A percentile compares a stretch with the other conserved stretches of the same genome.
Conservation (phyloP, 2,113 vertebrate genomes). For the Scatophagus argus region DNA sequence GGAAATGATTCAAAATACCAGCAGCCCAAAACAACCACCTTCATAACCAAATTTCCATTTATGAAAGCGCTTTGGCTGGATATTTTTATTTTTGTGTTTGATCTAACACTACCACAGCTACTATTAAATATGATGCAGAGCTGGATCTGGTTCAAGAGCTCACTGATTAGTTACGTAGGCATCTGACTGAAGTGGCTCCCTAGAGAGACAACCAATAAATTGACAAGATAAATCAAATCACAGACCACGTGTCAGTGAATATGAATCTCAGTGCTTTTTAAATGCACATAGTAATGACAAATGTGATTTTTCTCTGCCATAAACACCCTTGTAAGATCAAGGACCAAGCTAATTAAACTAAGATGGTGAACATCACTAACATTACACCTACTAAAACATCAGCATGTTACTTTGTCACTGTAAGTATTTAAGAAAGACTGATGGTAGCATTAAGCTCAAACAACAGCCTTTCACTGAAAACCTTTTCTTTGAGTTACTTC, state of each 20-base stretch:
- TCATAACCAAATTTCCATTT: neutral
- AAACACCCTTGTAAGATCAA: neutral
- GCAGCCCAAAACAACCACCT: neutral
- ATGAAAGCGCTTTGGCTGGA: neutral
- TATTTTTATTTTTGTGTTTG: constrained; percentile 16
- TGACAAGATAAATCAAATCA: constrained; percentile 6
- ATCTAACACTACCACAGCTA: constrained; percentile 1
- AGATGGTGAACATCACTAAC: too few relatives aligned
- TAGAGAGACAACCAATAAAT: constrained; percentile 10
- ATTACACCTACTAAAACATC: too few relatives aligned
- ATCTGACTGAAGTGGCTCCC: constrained; percentile 30
- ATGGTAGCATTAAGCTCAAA: neutral
- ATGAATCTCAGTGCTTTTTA: neutral
- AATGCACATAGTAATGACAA: neutral
- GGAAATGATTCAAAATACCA: constrained; percentile 16
- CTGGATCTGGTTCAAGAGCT: constrained; percentile 29
- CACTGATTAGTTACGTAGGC: constrained; percentile 4
- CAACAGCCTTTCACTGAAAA: neutral
- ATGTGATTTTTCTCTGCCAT: neutral
- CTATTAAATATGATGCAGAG: constrained; percentile 7
- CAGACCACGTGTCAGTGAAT: neutral
- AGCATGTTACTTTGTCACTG: neutral
- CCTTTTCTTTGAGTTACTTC: neutral
- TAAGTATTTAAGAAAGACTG: neutral
- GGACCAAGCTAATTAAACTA: too few relatives aligned